phyloP scores from a whole-genome alignment of 30 jellyfish, hydroid and myxozoan species.

The Aurelia coerulea region DNA sequence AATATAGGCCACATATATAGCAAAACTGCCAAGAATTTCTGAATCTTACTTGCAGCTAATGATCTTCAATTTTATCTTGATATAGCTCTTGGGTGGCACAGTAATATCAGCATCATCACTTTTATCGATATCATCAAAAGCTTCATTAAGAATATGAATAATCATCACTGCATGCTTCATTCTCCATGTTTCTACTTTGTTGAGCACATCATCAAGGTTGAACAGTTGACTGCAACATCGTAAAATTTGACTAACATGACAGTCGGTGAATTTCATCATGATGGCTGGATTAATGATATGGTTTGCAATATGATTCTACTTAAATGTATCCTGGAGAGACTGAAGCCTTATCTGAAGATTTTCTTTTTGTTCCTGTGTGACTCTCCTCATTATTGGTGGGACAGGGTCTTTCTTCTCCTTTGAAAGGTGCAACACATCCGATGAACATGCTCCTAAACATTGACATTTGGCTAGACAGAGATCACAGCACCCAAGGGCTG shows the following conservation, averaged over 20 bases:
- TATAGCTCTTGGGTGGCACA: neutral
- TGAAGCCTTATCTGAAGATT: neutral
- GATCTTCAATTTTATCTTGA: slow-evolving; percentile 24
- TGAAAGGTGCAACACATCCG: neutral
- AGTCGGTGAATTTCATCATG: neutral
- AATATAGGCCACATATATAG: neutral
- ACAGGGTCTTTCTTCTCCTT: neutral
- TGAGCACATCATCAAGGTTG: slow-evolving; percentile 15
- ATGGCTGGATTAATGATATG: neutral
- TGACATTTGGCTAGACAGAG: slow-evolving; percentile 1
- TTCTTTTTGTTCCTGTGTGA: slow-evolving; percentile 9
- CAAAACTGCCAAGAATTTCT: neutral
- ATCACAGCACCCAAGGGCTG: slow-evolving; percentile 35
- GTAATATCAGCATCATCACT: slow-evolving; percentile 15
- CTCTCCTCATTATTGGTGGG: neutral
- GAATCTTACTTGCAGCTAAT: slow-evolving; percentile 9
- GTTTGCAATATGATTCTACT: neutral
- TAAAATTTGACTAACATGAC: slow-evolving; percentile 7
- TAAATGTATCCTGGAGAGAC: neutral
- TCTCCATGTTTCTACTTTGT: slow-evolving; percentile 19
- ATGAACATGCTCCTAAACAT: slow-evolving; percentile 8
- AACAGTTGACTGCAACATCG: neutral
- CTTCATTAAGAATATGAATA: slow-evolving; percentile 1
- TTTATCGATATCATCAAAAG: slow-evolving; percentile 13
- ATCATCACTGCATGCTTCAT: slow-evolving; percentile 12